phyloP scores from a whole-genome alignment of 2,113 vertebrate species.

The Passer domesticus region DNA sequence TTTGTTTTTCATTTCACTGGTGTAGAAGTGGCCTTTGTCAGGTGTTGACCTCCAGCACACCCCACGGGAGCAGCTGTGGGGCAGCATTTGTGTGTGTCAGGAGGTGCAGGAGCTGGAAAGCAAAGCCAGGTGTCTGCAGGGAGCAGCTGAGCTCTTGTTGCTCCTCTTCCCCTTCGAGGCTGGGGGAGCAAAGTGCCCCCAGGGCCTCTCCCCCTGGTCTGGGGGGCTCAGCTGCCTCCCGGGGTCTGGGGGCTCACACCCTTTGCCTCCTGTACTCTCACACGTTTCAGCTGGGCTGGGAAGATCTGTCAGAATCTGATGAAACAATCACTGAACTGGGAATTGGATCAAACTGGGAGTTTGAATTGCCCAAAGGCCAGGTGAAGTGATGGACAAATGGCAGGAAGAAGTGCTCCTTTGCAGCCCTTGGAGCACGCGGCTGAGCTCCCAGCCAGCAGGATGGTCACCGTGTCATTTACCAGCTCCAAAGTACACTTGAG shows the following conservation, averaged over 20 bases:
- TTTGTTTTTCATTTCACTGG: background rate
- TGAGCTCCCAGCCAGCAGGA: background rate
- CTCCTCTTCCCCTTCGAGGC: background rate
- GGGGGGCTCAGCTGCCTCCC: background rate
- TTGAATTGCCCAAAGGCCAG: background rate
- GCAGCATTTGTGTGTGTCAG: background rate
- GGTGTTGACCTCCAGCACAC: background rate
- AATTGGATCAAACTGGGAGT: background rate
- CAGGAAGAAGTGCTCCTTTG: background rate
- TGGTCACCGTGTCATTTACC: fast-evolving
- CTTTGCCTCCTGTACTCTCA: fast-evolving
- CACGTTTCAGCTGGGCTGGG: background rate
- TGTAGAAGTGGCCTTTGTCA: background rate
- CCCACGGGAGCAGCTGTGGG: background rate
- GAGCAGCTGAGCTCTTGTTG: background rate
- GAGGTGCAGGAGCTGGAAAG: background rate
- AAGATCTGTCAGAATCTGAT: background rate
- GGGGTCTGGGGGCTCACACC: background rate
- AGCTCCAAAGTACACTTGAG: background rate
- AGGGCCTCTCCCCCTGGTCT: background rate
- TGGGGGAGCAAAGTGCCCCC: background rate
- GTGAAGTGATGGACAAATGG: background rate
- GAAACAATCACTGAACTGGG: background rate
- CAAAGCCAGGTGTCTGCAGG: background rate
- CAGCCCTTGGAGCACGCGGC: background rate